Evolutionary conservation across 37 sponge, comb jelly and placozoan species (phyloP), one percentile per base, ranked within the genome.

Genomic region (Amphimedon queenslandica): DNA sequence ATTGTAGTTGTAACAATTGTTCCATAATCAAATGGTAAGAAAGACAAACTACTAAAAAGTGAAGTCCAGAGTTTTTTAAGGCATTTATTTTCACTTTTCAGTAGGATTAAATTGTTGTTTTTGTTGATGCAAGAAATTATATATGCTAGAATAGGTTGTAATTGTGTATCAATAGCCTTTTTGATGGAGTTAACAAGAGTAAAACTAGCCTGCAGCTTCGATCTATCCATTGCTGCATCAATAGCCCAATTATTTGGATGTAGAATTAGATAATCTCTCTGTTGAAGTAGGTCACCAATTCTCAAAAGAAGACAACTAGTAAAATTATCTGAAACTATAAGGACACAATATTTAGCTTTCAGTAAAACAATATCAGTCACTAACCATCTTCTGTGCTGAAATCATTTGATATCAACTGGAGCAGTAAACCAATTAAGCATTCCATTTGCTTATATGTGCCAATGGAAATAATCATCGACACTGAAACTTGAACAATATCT

Each of bases 131-230:
- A n/a, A 60, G 23, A 25, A 60, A 60, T n/a, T 6, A 60, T 60
- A 60, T 25, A 60, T 11, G 61, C 8, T 60, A 60, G 28, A 25
- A 60, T 5, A 11, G 5, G 21, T 60, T 60, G 21, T 6, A 60
- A 11, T 5, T 25, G 5, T 6, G 21, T n/a, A 60, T n/a, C 27
- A 6, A 60, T 6, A 6, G 21, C 5, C 5, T 25, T 13, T 6
- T n/a, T 60, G 61, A 60, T 11, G 27, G 27, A 60, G 61, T 60
- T 60, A 5, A 60, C 61, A 11, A 60, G 27, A n/a, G 61, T 60
- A 60, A 60, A n/a, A n/a, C 61, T 60, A n/a, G 21, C 27, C 27
- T 60, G 61, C 61, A 60, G 21, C 21, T 60, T 60, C 27, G 8
- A 25, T 60, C 61, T n/a, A 60, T 60, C 61, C 61, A 60, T n/a